phyloP scores from a whole-genome alignment of 1,140 invertebrate genomes.

The Aphis craccivora region DNA sequence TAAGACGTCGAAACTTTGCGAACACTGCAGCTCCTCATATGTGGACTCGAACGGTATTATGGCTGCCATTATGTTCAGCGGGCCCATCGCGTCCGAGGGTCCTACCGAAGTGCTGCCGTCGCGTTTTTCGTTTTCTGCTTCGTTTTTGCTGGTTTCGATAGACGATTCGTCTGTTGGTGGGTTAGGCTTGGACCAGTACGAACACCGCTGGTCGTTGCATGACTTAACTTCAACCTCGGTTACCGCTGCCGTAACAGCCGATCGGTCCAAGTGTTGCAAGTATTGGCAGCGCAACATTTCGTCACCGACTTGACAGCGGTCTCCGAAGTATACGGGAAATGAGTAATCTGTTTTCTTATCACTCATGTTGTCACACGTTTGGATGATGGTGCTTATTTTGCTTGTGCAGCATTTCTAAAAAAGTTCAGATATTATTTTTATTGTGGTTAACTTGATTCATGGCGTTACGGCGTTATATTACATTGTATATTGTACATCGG shows the following conservation, averaged over 20 bases:
- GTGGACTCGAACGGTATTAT: neutral
- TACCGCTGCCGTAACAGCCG: neutral
- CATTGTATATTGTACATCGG: too few species aligned
- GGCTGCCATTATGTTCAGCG: neutral
- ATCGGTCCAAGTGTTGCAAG: neutral
- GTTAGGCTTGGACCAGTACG: neutral
- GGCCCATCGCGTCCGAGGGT: neutral
- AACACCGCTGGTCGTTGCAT: neutral
- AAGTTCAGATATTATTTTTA: too few species aligned
- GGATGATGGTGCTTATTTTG: too few species aligned
- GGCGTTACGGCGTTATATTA: too few species aligned
- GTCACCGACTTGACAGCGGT: neutral
- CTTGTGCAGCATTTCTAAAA: too few species aligned
- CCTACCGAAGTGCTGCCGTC: neutral
- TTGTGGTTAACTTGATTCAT: too few species aligned
- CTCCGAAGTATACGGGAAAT: neutral
- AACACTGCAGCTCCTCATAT: neutral
- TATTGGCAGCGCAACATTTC: neutral
- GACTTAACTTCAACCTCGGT: neutral
- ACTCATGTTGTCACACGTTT: too few species aligned
- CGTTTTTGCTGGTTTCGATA: neutral
- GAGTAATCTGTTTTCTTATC: too few species aligned
- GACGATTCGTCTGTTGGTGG: neutral
- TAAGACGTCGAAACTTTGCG: neutral
- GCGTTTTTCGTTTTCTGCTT: neutral